phyloP scores from a whole-genome alignment of 2,797 vertebrate species.

The Octomys mimax region DNA sequence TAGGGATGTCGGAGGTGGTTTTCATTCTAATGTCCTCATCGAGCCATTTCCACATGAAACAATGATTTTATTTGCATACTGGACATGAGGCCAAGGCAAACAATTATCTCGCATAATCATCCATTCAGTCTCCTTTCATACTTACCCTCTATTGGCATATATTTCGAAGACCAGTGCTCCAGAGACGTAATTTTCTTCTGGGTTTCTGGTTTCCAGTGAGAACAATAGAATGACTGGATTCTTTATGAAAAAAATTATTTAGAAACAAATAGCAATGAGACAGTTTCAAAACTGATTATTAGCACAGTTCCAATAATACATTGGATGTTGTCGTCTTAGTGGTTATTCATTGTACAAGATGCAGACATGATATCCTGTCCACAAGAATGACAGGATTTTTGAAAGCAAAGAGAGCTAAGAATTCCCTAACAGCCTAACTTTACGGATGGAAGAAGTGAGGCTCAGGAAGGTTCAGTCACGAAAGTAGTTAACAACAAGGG shows the following conservation, averaged over 20 bases:
- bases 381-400: neutral
- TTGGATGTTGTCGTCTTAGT: no score
- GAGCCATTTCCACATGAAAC: neutral
- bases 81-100: neutral
- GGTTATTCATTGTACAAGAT: no score
- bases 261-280: no score
- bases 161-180: neutral
- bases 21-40: neutral
- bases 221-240: neutral
- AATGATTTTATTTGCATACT: neutral
- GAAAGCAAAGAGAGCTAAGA: neutral
- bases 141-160: neutral
- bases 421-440: neutral
- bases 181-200: neutral
- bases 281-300: no score
- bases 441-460: neutral
- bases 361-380: no score
- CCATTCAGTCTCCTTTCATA: neutral
- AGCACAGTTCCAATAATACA: no score
- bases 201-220: slow-evolving; percentile 30
- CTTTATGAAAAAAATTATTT: neutral
- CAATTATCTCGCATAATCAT: neutral
- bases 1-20: neutral
- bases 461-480: neutral
- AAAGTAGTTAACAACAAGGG: neutral